Base-by-base conservation (phyloP, 1,140 invertebrate genomes). In the Elysia chlorotica region DNA sequence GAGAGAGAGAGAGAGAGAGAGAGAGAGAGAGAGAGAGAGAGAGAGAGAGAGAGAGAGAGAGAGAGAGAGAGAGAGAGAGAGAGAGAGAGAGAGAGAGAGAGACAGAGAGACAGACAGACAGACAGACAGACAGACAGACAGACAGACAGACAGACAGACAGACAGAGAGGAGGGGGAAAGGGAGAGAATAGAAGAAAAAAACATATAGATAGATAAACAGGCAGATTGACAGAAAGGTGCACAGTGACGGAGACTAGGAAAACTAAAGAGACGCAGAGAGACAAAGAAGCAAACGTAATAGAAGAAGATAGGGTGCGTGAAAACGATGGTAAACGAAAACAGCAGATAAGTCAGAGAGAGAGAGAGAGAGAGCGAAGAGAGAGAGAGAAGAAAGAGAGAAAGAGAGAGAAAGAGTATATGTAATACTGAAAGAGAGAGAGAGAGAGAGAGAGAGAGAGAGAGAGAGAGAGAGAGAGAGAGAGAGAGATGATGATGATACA, bases 381-480 rank as follows among this genome's bases (percentile, higher is more conserved):
- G 23, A 25, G 56, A 59, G 23, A 28, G 23, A 59, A 28, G 56
- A 10, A 59, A 25, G 23, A 59, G 56, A 59, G 23, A 59, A 28
- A 59, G 56, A 59, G 56, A 59, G 56, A 59, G 56, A 59, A 28
- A 59, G n/a, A n/a, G n/a, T n/a, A n/a, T n/a, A n/a, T n/a, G n/a
- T n/a, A n/a, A n/a, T n/a, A n/a, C n/a, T n/a, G 41, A 48, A n/a
- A 48, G 41, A 48, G 41, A 48, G 41, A 48, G 41, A 48, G 41
- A 48, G 41, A 48, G 41, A 48, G 41, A 48, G 41, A 48, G 41
- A 48, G 41, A 48, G 41, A 48, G 41, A 48, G 41, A 48, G 41
- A 48, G 41, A 48, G 41, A 48, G 41, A 48, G 41, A 48, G 41
- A 48, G 41, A 48, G 41, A 48, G 41, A 48, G n/a, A 48, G n/a